Conservation (phyloP, 2,888 invertebrate species). For the Monopis laevigella region DNA sequence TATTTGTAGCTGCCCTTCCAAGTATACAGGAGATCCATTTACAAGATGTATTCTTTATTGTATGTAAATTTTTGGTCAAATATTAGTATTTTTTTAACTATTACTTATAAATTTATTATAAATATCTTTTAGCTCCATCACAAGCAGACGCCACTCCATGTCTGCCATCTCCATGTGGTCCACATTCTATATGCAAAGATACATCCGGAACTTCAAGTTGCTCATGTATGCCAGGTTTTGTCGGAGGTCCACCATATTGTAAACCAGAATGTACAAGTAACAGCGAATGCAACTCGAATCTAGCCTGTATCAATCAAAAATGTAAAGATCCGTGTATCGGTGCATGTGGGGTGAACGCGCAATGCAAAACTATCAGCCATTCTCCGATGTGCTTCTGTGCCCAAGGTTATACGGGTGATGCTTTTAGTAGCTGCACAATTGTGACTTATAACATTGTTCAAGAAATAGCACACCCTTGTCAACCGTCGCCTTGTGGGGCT, state of each 20-base stretch:
- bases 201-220: conserved; percentile 71
- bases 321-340: conserved; percentile 73
- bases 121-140: conserved; percentile 45
- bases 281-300: conserved; percentile 71
- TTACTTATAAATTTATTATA: not conserved
- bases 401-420: conserved; percentile 72
- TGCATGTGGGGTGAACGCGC: conserved; percentile 76
- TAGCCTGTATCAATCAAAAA: conserved; percentile 73
- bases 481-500: conserved; percentile 71
- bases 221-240: conserved; percentile 71
- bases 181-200: conserved; percentile 69
- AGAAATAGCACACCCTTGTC: conserved; percentile 63
- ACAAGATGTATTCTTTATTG: conserved; percentile 68
- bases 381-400: conserved; percentile 79
- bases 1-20: conserved; percentile 75
- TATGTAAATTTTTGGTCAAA: conserved; percentile 28
- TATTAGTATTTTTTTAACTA: conserved; percentile 21
- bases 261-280: conserved; percentile 78
- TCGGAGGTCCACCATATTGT: conserved; percentile 81
- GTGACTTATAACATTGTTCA: conserved; percentile 41
- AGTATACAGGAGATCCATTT: conserved; percentile 80
- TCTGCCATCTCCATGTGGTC: conserved; percentile 75
- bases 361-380: conserved; percentile 78
- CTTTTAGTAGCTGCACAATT: conserved; percentile 68
- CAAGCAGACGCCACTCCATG: conserved; percentile 69